phyloP scores from a whole-genome alignment of 2,888 invertebrate species.

The Brachynemurus nebulosus region DNA sequence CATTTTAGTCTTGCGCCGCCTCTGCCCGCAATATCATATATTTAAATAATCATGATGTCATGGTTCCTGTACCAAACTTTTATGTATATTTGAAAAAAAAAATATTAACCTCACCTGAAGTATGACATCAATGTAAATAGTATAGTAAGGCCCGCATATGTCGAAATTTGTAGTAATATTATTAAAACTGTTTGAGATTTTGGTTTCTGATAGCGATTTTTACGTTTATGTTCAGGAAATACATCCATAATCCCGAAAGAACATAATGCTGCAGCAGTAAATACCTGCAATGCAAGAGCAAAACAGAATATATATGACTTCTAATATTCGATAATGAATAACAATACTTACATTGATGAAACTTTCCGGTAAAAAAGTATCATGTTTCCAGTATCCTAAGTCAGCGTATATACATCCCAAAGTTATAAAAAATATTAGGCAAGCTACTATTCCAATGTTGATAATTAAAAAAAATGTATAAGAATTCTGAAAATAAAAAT shows the following conservation, averaged over 20 bases:
- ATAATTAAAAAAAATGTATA: conserved; percentile 28
- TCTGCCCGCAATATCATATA: no score
- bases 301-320: neutral
- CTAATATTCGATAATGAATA: neutral
- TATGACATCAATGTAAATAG: conserved; percentile 33
- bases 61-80: no score
- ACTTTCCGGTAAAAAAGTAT: conserved; percentile 20
- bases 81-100: no score
- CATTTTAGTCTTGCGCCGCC: no score
- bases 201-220: conserved; percentile 22
- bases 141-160: conserved; percentile 27
- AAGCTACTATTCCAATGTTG: conserved; percentile 24
- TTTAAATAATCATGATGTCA: no score
- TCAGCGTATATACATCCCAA: conserved; percentile 31
- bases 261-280: conserved; percentile 30
- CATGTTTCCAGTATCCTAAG: conserved; percentile 28
- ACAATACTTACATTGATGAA: conserved; percentile 19
- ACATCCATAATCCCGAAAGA: conserved; percentile 31
- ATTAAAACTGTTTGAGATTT: conserved; percentile 27
- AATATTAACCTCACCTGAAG: conserved; percentile 32
- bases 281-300: conserved; percentile 24
- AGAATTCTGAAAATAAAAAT: conserved; percentile 28
- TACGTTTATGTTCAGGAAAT: conserved; percentile 24
- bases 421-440: conserved; percentile 29
- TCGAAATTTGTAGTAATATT: conserved; percentile 24